Evolutionary conservation across 2,797 vertebrate genomes (phyloP).

Genomic region (Bradypus variegatus): DNA sequence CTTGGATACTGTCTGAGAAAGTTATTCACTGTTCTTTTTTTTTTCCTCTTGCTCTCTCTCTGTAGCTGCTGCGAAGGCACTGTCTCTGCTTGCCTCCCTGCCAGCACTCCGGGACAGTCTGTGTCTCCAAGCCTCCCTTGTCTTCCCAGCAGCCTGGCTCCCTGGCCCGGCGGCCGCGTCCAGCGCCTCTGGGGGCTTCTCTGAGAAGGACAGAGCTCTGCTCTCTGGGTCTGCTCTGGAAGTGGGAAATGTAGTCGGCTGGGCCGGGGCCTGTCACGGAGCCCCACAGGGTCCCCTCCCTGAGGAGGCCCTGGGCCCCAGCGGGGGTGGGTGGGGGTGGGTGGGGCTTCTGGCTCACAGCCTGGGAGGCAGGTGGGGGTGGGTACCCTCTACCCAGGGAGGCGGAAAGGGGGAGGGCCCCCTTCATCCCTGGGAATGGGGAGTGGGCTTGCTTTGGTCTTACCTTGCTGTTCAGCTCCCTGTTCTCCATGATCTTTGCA

Average conservation of each 20-base stretch:
- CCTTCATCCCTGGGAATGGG: too few species aligned
- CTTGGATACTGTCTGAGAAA: background rate
- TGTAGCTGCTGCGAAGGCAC: background rate
- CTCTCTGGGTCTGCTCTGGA: background rate
- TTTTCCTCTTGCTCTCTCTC: background rate
- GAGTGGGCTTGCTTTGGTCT: background rate
- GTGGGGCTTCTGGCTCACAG: background rate
- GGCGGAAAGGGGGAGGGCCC: background rate
- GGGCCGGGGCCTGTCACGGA: too few species aligned
- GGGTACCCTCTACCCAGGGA: rapidly evolving
- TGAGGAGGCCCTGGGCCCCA: background rate
- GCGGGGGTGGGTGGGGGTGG: too few species aligned
- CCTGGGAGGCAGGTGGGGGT: background rate
- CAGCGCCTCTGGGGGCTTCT: background rate
- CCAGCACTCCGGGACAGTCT: background rate
- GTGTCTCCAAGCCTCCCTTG: background rate
- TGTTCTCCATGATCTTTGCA: background rate
- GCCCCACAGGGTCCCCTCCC: rapidly evolving
- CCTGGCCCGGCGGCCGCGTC: too few species aligned
- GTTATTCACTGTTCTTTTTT: background rate
- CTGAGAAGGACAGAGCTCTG: background rate
- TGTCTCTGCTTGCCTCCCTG: rapidly evolving
- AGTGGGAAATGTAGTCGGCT: too few species aligned
- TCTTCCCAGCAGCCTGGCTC: too few species aligned
- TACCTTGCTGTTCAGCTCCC: too few species aligned